Evolutionary conservation across 2,797 vertebrate species (phyloP).

Genomic region (Geotrypetes seraphini): DNA sequence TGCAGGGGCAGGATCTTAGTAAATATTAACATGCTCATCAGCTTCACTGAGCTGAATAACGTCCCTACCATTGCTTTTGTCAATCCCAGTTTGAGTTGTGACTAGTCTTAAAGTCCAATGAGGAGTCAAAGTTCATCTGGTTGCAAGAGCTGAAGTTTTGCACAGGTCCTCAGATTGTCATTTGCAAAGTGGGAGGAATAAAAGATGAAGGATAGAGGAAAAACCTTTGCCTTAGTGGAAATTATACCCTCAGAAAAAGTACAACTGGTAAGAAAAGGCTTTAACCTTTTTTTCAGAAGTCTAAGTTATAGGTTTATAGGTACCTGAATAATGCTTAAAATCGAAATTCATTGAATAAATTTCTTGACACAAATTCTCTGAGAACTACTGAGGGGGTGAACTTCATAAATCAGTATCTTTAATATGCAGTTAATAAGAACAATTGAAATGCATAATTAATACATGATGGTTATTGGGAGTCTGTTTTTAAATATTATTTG

Average conservation of each 20-base stretch:
- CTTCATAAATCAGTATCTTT: no score
- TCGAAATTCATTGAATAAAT: no score
- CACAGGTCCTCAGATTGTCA: slow-evolving; percentile 29
- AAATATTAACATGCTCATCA: slow-evolving; percentile 58
- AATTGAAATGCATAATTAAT: no score
- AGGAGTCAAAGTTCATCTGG: slow-evolving; percentile 80
- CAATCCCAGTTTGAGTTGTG: slow-evolving; percentile 60
- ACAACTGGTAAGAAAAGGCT: slow-evolving; percentile 48
- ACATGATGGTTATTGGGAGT: no score
- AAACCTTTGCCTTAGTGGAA: slow-evolving; percentile 37
- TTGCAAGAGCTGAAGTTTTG: slow-evolving; percentile 35
- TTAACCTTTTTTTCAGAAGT: slow-evolving; percentile 24
- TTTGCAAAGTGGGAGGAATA: slow-evolving; percentile 27
- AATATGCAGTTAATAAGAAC: no score
- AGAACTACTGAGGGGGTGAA: no score
- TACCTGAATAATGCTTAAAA: no score
- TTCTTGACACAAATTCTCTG: no score
- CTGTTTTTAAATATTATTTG: no score
- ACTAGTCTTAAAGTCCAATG: slow-evolving; percentile 71
- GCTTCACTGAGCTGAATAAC: slow-evolving; percentile 37
- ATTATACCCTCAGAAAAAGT: slow-evolving; percentile 44
- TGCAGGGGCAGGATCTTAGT: slow-evolving; percentile 28
- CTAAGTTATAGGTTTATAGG: no score
- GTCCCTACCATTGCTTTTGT: slow-evolving; percentile 45
- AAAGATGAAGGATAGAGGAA: slow-evolving; percentile 53